Base-by-base conservation (phyloP, 2,888 invertebrate genomes). In the Drosophila trichaetosa region DNA sequence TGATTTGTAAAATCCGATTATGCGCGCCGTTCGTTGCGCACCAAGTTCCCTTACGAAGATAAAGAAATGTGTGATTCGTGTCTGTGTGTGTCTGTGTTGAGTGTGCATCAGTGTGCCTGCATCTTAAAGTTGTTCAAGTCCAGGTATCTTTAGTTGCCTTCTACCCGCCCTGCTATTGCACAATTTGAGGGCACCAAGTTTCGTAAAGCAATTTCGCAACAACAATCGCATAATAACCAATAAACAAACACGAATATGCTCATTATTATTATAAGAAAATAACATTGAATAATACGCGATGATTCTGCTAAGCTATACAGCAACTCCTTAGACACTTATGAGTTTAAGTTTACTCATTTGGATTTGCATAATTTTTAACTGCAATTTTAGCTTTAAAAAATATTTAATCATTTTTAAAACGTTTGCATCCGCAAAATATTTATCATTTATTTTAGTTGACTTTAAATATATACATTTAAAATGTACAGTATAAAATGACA, bases 1-100 rank as follows among this genome's bases (percentile, higher is more conserved):
- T 90, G 90, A 89, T 90, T 90, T 83, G 76, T 73, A 64, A 90
- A 91, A 90, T 88, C 91, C 89, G 90, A 87, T 91, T 90, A 91
- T 80, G 66, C 59, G 68, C 73, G 69, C 68, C 59, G 51, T 57
- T 56, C 58, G 49, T 64, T 40, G 52, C 36, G 59, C 59, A 57
- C 46, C 29, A 57, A 49, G 61, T 52, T 59, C 52, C 33, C 29
- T 33, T 40, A 18, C 5, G 4, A 21, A 24, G 34, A 24, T 53
- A 11, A 11, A 11, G 34, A 34, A 42, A 24, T 34, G 29, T 40
- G 31, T 21, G 10, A 2, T 33, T 33, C 11, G 13, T 24, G 38
- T 49, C 56, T 38, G 34, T 56, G 29, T 60, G 27, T 56, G 10
- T 18, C 13, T 54, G 6, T 60, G 38, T 11, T 42, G 42, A 13